Base-by-base conservation (phyloP, 1,140 invertebrate genomes). In the Camponotus vicinus region DNA sequence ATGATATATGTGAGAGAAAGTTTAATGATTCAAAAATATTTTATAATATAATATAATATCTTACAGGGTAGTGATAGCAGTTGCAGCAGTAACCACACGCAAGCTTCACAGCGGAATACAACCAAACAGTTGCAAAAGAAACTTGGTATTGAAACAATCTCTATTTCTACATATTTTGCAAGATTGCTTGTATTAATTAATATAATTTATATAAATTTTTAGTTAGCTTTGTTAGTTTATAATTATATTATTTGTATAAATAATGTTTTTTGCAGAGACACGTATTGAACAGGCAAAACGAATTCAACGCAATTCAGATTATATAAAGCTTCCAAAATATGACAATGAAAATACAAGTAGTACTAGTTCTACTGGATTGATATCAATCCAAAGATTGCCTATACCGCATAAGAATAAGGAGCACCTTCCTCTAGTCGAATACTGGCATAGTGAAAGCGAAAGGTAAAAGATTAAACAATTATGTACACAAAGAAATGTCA, bases 351-450 rank as follows among this genome's bases (percentile, higher is more conserved):
- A 93, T 49, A 90, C 87, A 8, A 90, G 85, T 85, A 84, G 88
- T 88, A 92, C 89, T 82, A 87, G 73, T 82, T 90, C 86, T 57
- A 66, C 66, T 85, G 93, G 92, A 85, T 92, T 96, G 61, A 96
- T 96, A 90, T 96, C 96, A 8, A 96, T 96, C 77, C 95, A 96
- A 90, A 95, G 96, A 92, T 92, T 96, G 88, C 95, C 96, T 9
- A 96, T 96, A 91, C 96, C 96, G 18, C 95, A 95, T 42, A 95
- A 95, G 76, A 95, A 92, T 27, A 96, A 95, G 88, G 96, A 96
- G 87, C 94, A 96, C 89, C 95, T 96, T 91, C 96, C 96, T 27
- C 92, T 97, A 21, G 96, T 97, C 6, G 96, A 96, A 88, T 96
- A 94, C 85, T 95, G 94, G 93, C 93, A 93, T 7, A 94, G 94